Evolutionary conservation across 2,797 vertebrate genomes (phyloP).

Genomic region (Peromyscus aztecus): DNA sequence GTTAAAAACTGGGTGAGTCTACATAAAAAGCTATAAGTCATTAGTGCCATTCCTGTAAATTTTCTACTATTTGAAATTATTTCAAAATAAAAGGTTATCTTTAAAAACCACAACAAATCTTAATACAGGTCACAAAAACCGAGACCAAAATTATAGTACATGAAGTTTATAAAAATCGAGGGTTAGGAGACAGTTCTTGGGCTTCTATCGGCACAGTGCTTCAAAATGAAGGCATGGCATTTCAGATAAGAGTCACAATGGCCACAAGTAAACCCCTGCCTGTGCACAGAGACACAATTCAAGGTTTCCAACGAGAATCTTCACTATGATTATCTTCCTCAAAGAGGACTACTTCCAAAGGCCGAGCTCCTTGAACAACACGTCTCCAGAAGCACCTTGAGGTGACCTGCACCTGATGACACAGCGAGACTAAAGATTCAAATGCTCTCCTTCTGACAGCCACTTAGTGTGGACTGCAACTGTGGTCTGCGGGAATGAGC

Average conservation of each 20-base stretch:
- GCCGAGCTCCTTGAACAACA: not conserved
- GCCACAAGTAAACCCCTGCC: not conserved
- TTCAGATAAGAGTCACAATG: not conserved
- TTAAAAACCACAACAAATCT: not conserved
- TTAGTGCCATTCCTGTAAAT: not conserved
- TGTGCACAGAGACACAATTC: not conserved
- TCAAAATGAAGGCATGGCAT: not conserved
- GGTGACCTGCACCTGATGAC: not conserved
- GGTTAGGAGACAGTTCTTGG: not conserved
- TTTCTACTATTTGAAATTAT: not conserved
- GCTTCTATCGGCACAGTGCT: not conserved
- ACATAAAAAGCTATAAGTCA: not conserved
- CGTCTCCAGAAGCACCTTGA: not conserved
- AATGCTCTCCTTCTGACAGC: not conserved
- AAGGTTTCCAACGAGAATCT: not conserved
- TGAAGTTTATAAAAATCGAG: not conserved
- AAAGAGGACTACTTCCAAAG: constrained; percentile 10
- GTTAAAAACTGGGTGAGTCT: not conserved
- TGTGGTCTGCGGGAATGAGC: not conserved
- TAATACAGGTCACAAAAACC: not conserved
- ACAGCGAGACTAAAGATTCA: not conserved
- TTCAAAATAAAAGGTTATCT: constrained; percentile 1
- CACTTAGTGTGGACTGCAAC: not conserved
- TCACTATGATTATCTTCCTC: not conserved
- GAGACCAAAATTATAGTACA: not conserved